These are phyloP conservation scores for Hafferia zeledoni DNA, from an alignment of 2,797 vertebrate genomes.

Conservation along the genomic window DNA sequence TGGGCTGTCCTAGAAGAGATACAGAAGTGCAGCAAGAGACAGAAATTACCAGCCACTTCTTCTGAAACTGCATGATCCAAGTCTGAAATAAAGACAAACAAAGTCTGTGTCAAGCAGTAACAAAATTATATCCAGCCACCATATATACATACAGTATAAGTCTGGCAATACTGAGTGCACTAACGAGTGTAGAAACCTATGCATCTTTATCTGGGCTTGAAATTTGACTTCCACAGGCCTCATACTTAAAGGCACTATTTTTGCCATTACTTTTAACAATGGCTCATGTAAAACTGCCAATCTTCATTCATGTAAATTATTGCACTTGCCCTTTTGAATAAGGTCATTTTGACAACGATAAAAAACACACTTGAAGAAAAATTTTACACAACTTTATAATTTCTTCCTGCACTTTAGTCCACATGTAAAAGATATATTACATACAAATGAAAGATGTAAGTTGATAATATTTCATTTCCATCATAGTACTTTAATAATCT, in stretches of 20 bases:
- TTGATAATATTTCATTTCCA: background rate
- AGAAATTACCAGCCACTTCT: constrained; percentile 81
- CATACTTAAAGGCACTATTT: background rate
- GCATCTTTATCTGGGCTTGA: background rate
- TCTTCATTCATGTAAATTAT: background rate
- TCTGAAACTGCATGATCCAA: constrained; percentile 83
- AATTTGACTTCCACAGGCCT: background rate
- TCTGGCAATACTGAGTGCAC: background rate
- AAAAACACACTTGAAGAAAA: background rate
- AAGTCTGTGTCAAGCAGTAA: background rate
- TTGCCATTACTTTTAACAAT: background rate
- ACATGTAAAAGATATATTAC: background rate
- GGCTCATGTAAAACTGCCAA: background rate
- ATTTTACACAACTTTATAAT: background rate
- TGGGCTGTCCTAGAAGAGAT: background rate
- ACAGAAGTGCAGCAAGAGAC: background rate
- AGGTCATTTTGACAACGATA: background rate
- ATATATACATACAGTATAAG: background rate
- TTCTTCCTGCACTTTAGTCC: background rate
- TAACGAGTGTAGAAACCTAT: background rate
- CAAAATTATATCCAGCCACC: background rate
- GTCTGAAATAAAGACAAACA: constrained; percentile 74
- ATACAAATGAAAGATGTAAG: background rate
- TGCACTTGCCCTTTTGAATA: background rate
- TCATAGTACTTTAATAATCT: background rate